Conservation (phyloP, 1,140 invertebrate genomes). For the Lasioglossum baleicum region DNA sequence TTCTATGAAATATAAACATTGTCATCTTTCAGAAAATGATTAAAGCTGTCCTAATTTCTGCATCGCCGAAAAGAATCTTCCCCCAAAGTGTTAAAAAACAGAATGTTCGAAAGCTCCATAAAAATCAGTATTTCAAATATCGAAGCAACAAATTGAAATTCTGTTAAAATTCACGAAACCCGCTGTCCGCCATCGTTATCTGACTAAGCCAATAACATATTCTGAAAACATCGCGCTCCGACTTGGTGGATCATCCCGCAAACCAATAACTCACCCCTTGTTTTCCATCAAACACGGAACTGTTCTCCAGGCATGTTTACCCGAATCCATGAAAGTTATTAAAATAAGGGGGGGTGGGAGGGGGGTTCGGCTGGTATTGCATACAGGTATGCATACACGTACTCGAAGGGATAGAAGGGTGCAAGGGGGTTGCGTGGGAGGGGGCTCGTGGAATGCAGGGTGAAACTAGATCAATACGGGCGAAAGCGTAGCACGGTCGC, state of each 20-base stretch:
- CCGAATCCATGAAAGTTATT: conserved; percentile 14
- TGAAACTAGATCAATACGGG: conserved; percentile 65
- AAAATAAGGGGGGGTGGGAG: neutral
- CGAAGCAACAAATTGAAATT: too few relatives aligned
- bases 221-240: neutral
- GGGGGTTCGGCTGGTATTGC: neutral
- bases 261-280: neutral
- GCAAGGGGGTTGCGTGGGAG: conserved; percentile 39
- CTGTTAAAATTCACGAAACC: too few relatives aligned
- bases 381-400: conserved; percentile 26
- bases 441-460: conserved; percentile 51
- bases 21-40: too few relatives aligned
- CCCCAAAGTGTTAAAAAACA: too few relatives aligned
- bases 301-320: neutral
- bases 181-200: neutral
- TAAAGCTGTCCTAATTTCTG: too few relatives aligned
- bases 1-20: too few relatives aligned
- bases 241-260: neutral
- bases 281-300: neutral
- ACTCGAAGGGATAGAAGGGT: conserved; percentile 33
- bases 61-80: too few relatives aligned
- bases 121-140: too few relatives aligned
- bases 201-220: neutral
- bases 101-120: too few relatives aligned
- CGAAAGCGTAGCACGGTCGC: conserved; percentile 64